Evolutionary conservation across 2,888 invertebrate genomes (phyloP).

Genomic region (Dascillus cervinus): DNA sequence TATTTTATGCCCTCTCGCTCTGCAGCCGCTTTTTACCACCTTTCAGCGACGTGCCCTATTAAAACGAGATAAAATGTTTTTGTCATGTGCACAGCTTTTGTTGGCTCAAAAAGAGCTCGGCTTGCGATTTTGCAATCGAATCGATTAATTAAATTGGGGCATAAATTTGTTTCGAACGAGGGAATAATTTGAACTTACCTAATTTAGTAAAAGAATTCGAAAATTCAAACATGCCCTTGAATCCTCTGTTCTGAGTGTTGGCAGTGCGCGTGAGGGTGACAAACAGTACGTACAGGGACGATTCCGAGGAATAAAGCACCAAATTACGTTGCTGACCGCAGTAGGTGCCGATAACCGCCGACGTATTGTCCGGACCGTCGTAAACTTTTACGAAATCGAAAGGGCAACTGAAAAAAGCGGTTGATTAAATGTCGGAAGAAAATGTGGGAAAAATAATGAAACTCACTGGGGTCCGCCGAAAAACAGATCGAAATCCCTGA

Average conservation of each 20-base stretch:
- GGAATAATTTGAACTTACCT: conserved; percentile 56
- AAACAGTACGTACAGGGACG: conserved; percentile 85
- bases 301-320: conserved; percentile 90
- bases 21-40: no score
- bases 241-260: conserved; percentile 95
- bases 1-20: no score
- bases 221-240: conserved; percentile 97
- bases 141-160: no score
- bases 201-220: conserved; percentile 97
- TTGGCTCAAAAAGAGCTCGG: no score
- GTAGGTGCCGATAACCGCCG: conserved; percentile 91
- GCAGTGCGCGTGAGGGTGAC: conserved; percentile 84
- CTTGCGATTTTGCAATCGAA: no score
- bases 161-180: no score
- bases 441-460: conserved; percentile 9
- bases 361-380: conserved; percentile 85
- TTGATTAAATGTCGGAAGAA: background rate
- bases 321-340: conserved; percentile 96
- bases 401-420: conserved; percentile 70
- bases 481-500: conserved; percentile 97
- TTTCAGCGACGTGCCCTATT: no score
- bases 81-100: no score
- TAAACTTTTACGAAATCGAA: conserved; percentile 97
- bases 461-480: conserved; percentile 98
- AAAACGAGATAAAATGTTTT: no score